Base-by-base conservation (phyloP, 2,888 invertebrate species). In the Nomada ferruginata region DNA sequence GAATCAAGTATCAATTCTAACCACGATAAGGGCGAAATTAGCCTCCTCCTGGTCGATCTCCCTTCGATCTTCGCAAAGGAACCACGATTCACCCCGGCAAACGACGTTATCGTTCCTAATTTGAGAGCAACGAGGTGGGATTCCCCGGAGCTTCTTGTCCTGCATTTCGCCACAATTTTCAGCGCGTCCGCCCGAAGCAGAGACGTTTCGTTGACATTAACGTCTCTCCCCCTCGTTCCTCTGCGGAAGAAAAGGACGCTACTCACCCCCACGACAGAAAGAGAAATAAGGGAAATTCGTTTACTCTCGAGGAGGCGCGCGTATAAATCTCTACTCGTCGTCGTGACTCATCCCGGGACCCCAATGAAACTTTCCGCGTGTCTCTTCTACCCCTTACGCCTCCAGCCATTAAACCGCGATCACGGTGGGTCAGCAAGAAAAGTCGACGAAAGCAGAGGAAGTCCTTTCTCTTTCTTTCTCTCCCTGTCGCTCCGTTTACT, bases 281-380 rank as follows among this genome's bases (percentile, higher is more conserved):
- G 23, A 75, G 81, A 84, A 84, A 83, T 76, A 79, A 89, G 81
- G 89, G 88, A 90, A 91, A 89, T 90, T 90, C 90, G 89, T 89
- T 90, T 87, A 83, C 87, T 85, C 85, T 64, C 84, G 85, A 88
- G 85, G 88, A 89, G 84, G 20, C 77, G 82, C 29, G 60, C 85
- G 90, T 89, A 90, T 91, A 91, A 91, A 91, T 91, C 91, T 88
- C 84, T 61, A 68, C 78, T 60, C 29, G 60, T 73, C 69, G 69
- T 60, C 60, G 83, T 88, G 87, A 88, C 75, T 88, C 87, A 88
- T 88, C 84, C 63, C 73, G 63, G 36, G 57, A 84, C 87, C 78
- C 73, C 74, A 73, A 85, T 76, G 85, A 85, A 91, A 88, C 86
- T 90, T 89, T 88, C 85, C 84, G 70, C 85, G 86, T 85, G 82